Evolutionary conservation across 2,113 vertebrate genomes (phyloP).

Genomic region (Bos indicus): DNA sequence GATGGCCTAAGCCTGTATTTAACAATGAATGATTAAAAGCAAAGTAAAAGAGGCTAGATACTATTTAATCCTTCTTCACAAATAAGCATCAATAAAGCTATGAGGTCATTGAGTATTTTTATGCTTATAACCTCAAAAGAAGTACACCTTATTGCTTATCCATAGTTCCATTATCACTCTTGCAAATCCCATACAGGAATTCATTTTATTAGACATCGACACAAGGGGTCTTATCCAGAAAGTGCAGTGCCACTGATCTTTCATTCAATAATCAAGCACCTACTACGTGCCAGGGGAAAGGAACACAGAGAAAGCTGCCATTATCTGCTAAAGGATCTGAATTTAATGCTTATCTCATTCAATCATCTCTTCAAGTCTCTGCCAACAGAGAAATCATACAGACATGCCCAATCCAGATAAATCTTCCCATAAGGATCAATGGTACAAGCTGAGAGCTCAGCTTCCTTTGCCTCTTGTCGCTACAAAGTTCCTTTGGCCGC

Average conservation of each 20-base stretch:
- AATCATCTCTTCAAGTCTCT: neutral
- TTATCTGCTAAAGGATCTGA: neutral
- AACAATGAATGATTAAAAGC: conserved; percentile 79
- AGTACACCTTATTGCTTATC: conserved; percentile 13
- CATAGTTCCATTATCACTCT: neutral
- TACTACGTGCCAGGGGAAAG: neutral
- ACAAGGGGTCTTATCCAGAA: neutral
- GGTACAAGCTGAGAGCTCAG: neutral
- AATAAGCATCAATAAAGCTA: conserved; percentile 58
- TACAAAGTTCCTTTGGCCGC: conserved; percentile 25
- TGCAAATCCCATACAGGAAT: neutral
- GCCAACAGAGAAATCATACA: conserved; percentile 9
- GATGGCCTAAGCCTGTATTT: conserved; percentile 73
- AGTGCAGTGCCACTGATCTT: neutral
- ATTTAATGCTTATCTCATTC: neutral
- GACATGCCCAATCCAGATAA: neutral
- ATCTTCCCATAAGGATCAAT: neutral
- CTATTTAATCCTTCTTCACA: conserved; percentile 74
- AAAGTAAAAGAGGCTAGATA: conserved; percentile 76
- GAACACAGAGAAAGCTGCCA: neutral
- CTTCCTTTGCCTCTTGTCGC: conserved; percentile 33
- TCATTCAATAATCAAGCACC: neutral
- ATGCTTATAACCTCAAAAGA: conserved; percentile 42
- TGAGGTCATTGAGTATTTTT: conserved; percentile 56
- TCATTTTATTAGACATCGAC: neutral